phyloP scores from a whole-genome alignment of 2,888 invertebrate species.

The Pimpla rufipes region DNA sequence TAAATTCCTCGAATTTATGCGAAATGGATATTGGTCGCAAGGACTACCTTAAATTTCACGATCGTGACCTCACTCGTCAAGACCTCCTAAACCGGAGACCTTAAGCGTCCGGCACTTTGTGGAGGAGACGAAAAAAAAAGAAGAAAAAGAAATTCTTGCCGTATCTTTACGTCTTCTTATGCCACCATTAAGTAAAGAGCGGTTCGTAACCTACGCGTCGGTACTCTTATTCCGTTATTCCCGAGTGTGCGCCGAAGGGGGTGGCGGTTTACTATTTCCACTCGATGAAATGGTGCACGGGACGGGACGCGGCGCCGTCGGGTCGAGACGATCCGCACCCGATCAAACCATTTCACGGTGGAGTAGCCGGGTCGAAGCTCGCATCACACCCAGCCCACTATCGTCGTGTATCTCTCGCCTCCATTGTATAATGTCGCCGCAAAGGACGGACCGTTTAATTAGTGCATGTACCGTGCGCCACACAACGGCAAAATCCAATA shows the following conservation, averaged over 20 bases:
- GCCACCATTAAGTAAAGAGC: constrained; percentile 48
- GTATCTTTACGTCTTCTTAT: constrained; percentile 41
- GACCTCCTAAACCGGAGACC: neutral
- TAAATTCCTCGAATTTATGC: too few species aligned
- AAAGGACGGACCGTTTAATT: constrained; percentile 54
- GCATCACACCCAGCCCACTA: constrained; percentile 52
- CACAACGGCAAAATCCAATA: constrained; percentile 31
- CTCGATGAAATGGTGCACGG: constrained; percentile 55
- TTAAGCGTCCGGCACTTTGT: neutral
- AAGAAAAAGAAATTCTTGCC: neutral
- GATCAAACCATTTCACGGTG: constrained; percentile 74
- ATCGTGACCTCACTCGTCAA: neutral
- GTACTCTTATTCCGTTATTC: constrained; percentile 34
- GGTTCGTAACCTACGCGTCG: constrained; percentile 13
- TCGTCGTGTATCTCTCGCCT: constrained; percentile 25
- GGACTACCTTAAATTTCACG: neutral
- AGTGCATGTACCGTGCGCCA: constrained; percentile 37
- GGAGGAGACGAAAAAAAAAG: neutral
- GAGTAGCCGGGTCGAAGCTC: constrained; percentile 69
- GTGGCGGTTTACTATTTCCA: constrained; percentile 53
- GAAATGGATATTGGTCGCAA: too few species aligned
- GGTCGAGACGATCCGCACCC: constrained; percentile 72
- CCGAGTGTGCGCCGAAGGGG: constrained; percentile 25
- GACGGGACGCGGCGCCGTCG: constrained; percentile 68
- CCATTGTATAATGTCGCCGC: constrained; percentile 35